phyloP scores from a whole-genome alignment of 2,113 vertebrate species.

The Scatophagus argus region DNA sequence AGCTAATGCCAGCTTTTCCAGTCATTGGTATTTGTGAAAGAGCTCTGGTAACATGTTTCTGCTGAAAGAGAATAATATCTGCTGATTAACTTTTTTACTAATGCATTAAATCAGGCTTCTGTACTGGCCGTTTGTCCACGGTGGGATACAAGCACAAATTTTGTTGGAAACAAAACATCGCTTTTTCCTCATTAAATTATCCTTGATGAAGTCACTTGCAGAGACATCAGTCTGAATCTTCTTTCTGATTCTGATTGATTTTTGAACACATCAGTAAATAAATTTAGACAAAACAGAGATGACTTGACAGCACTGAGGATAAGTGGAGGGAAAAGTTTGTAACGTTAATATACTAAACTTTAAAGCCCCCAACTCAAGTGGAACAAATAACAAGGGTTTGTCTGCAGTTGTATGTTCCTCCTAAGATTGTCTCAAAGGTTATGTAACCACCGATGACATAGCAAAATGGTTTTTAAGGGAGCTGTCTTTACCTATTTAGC shows the following conservation, averaged over 20 bases:
- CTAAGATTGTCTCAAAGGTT: slow-evolving; percentile 1
- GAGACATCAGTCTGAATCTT: background rate
- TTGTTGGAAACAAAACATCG: background rate
- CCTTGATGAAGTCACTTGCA: no score
- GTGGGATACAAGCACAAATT: background rate
- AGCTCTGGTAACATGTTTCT: background rate
- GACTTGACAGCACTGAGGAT: background rate
- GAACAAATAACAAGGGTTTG: slow-evolving; percentile 15
- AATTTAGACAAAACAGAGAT: background rate
- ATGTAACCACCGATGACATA: slow-evolving; percentile 19
- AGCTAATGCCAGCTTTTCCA: no score
- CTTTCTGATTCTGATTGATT: no score
- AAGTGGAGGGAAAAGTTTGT: slow-evolving; percentile 9
- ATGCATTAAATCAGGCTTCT: background rate
- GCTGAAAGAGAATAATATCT: background rate
- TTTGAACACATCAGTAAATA: no score
- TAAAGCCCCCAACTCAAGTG: background rate
- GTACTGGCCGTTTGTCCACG: background rate
- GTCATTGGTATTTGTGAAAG: background rate
- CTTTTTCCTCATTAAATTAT: background rate
- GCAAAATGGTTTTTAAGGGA: slow-evolving; percentile 9
- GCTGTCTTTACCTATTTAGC: slow-evolving; percentile 29
- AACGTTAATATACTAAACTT: slow-evolving; percentile 15
- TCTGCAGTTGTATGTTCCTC: background rate
- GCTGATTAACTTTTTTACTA: background rate